Base-by-base conservation (phyloP, 2,888 invertebrate species). In the Catocala nupta region DNA sequence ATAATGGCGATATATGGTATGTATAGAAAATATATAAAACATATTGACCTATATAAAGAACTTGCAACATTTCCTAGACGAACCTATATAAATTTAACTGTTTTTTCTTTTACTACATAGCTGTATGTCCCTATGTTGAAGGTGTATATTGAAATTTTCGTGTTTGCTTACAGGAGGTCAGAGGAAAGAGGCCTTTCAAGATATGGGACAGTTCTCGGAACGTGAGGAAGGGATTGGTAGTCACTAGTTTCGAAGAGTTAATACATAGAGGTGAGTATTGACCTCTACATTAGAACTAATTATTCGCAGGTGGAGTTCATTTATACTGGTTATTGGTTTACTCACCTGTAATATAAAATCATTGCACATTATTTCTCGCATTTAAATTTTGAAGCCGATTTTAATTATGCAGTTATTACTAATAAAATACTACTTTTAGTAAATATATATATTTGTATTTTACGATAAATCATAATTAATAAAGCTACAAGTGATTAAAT, bases 151-250 rank as follows among this genome's bases (percentile, higher is more conserved):
- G 43, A 59, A 16, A 5, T 48, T 47, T 5, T 48, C 45, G 58
- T 71, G 68, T 82, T 78, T 77, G 83, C 86, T 95, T 95, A 70
- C 95, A 98, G 98, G 98, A 98, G 96, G 96, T 97, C 96, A 97
- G 98, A 95, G 97, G 97, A 96, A 98, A 98, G 96, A 97, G 98
- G 96, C 98, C 98, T 96, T 97, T 98, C 96, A 98, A 98, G 96
- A 97, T 98, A 97, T 98, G 98, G 98, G 98, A 98, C 96, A 97
- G 98, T 95, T 97, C 97, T 95, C 96, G 98, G 95, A 98, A 96
- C 95, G 97, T 98, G 92, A 96, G 98, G 94, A 98, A 98, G 95
- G 98, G 98, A 91, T 95, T 98, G 95, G 98, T 98, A 90, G 98
- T 98, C 93, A 97, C 97, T 92, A 97, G 97, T 91, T 97, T 98